phyloP scores from a whole-genome alignment of 1,140 invertebrate genomes.

The Hyles vespertilio region DNA sequence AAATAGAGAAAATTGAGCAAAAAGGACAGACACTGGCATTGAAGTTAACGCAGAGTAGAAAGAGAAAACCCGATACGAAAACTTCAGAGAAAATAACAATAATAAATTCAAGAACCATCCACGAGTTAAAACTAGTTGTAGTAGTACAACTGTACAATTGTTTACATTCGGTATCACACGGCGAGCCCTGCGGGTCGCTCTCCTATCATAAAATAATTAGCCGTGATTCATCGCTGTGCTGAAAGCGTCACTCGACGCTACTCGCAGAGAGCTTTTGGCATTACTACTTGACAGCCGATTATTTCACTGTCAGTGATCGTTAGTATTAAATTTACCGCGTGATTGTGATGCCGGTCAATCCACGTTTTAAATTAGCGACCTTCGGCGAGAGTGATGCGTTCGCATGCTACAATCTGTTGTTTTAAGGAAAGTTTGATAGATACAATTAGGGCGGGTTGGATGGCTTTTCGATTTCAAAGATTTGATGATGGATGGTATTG shows the following conservation, averaged over 20 bases:
- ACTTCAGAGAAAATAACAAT: too few relatives aligned
- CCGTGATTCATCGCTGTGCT: conserved; percentile 54
- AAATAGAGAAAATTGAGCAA: not conserved
- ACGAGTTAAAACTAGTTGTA: too few relatives aligned
- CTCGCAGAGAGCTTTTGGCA: conserved; percentile 57
- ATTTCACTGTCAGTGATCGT: conserved; percentile 61
- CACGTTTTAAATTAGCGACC: conserved; percentile 10
- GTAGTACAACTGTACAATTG: conserved; percentile 24
- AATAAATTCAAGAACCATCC: too few relatives aligned
- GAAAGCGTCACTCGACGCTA: conserved; percentile 52
- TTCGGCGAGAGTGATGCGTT: not conserved
- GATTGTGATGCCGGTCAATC: conserved; percentile 34
- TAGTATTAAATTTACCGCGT: conserved; percentile 53
- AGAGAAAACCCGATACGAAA: too few relatives aligned
- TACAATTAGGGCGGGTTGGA: too few relatives aligned
- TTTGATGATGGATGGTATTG: too few relatives aligned
- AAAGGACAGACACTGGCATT: not conserved
- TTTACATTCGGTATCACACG: conserved; percentile 33
- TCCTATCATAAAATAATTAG: conserved; percentile 66
- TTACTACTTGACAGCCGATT: conserved; percentile 65
- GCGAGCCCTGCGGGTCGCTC: conserved; percentile 14
- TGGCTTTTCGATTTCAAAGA: too few relatives aligned
- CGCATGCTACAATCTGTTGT: too few relatives aligned
- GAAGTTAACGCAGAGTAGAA: too few relatives aligned
- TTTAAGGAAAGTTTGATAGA: too few relatives aligned